Evolutionary conservation across 2,113 vertebrate genomes (phyloP).

Genomic region (Corythoichthys haematopterus): DNA sequence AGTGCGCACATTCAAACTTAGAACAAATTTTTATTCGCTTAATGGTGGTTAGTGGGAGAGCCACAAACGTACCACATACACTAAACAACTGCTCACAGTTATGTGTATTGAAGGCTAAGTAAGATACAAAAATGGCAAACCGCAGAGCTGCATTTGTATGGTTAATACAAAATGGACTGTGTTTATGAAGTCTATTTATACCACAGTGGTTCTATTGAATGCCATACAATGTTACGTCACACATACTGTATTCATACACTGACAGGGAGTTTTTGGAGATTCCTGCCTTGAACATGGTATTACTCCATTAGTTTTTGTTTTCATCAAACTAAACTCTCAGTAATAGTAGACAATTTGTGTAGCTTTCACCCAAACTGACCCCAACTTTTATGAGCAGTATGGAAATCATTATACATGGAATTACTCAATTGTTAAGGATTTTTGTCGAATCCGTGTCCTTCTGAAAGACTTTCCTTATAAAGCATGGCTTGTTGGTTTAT

Average conservation of each 20-base stretch:
- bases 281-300: neutral
- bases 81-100: neutral
- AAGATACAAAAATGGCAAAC: conserved; percentile 4
- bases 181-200: conserved; percentile 7
- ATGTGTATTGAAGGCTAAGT: conserved; percentile 7
- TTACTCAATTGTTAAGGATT: conserved; percentile 44
- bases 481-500: conserved; percentile 42
- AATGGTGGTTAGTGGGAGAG: conserved; percentile 5
- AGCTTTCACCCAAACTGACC: neutral
- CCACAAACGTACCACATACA: conserved; percentile 21
- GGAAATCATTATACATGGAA: conserved; percentile 43
- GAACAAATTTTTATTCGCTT: conserved; percentile 11
- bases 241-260: conserved; percentile 8
- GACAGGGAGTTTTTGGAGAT: conserved; percentile 1
- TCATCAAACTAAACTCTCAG: neutral
- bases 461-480: conserved; percentile 29
- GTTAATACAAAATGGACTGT: neutral
- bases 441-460: conserved; percentile 24
- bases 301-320: neutral
- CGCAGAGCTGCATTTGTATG: conserved; percentile 20
- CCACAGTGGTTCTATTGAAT: conserved; percentile 1
- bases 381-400: conserved; percentile 19
- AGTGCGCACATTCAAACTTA: neutral
- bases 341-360: neutral
- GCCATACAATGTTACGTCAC: conserved; percentile 2